Percentiles rank a stretch among this genome's conserved stretches.
Evolutionary conservation across 2,797 vertebrate species (phyloP).

Genomic region (Onychomys leucogaster): DNA sequence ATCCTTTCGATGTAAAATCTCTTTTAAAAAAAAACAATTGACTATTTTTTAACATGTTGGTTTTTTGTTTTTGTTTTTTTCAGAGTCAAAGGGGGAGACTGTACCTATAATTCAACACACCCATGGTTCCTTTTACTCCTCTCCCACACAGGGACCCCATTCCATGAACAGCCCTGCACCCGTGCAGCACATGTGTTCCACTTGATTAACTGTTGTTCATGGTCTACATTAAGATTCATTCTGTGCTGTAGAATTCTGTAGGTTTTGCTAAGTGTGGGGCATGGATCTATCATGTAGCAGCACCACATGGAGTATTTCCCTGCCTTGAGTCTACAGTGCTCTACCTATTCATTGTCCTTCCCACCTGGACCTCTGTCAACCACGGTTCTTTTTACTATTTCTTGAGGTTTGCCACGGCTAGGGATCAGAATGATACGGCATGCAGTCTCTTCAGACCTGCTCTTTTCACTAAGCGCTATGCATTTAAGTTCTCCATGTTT

Average conservation of each 20-base stretch:
- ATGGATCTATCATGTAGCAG: neutral
- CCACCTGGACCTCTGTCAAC: neutral
- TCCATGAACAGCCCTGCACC: neutral
- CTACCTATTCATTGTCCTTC: neutral
- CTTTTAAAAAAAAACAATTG: neutral
- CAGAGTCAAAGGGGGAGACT: neutral
- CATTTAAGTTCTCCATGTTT: neutral
- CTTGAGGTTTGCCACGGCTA: neutral
- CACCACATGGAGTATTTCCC: neutral
- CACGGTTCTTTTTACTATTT: neutral
- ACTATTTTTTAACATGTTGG: neutral
- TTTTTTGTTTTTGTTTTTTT: neutral
- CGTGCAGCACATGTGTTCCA: no score
- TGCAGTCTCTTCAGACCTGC: neutral
- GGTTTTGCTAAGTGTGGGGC: neutral
- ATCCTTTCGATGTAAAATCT: slow-evolving; percentile 4
- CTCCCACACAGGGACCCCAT: neutral
- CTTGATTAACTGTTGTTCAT: neutral
- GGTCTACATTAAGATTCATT: neutral
- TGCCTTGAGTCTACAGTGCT: neutral
- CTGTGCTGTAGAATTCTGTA: neutral
- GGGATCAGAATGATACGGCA: neutral
- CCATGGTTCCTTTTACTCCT: neutral
- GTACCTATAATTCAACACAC: neutral
- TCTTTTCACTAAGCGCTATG: neutral